Base-by-base conservation (phyloP, 1,140 invertebrate species). In the Mercenaria mercenaria region DNA sequence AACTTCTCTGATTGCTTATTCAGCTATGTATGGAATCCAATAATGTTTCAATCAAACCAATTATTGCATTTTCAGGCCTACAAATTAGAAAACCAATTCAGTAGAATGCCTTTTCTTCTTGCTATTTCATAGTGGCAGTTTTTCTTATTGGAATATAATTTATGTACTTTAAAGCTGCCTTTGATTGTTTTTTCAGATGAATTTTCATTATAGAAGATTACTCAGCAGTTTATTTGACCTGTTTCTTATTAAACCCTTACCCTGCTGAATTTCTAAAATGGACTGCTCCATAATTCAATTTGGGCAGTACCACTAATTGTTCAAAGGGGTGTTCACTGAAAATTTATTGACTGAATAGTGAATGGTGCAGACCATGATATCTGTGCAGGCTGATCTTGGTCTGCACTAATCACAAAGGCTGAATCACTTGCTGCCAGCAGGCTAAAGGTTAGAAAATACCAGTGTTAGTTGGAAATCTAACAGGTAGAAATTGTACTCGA, bases 11-110 rank as follows among this genome's bases (percentile, higher is more conserved):
- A 32, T 72, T 72, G 39, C 67, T 72, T 72, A 64, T 72, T 72
- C 67, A 77, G 29, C 74, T 77, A 77, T 77, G 74, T 77, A 47
- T 18, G 29, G 74, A 77, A 77, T 77, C 47, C 74, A 47, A 77
- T 77, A 77, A 77, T 77, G 3, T n/a, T 72, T 72, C 67, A 39
- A 39, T 72, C 67, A 72, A 18, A 37, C 2, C 29, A 39, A 72
- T 72, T 39, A 72, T 72, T 39, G 34, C 23, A 72, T 39, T 72
- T 32, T 39, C 34, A 20, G 67, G 34, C 67, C 15, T 39, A 72
- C 67, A 72, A 72, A 39, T 20, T 37, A 10, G 29, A 72, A 39
- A 72, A 1, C 32, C 15, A 23, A 34, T 72, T 72, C 32, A 39
- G 39, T 39, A 39, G 67, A 72, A 72, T 72, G 2, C 39, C 67